Percentiles rank a stretch among this genome's conserved stretches.
phyloP scores from a whole-genome alignment of 2,797 vertebrate species.

The Lerista edwardsae region DNA sequence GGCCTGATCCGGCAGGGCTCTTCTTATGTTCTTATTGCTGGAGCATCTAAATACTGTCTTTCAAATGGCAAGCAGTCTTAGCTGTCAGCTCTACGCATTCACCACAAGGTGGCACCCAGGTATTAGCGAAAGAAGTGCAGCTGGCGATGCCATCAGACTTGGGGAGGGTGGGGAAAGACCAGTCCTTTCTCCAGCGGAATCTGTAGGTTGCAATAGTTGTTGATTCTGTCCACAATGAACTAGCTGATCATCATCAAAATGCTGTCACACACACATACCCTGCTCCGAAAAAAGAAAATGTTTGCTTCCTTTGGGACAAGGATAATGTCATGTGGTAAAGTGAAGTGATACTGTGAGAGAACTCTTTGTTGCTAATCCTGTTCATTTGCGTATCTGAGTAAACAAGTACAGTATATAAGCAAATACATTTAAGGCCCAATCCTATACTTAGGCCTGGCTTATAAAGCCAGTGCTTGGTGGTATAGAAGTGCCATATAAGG shows the following conservation, averaged over 20 bases:
- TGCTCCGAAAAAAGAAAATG: too few relatives aligned
- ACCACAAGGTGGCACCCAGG: conserved; percentile 71
- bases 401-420: neutral
- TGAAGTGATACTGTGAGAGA: too few relatives aligned
- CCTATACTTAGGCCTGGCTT: too few relatives aligned
- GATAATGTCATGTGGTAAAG: too few relatives aligned
- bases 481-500: too few relatives aligned
- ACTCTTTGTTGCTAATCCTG: neutral
- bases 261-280: neutral
- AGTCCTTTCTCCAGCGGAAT: too few relatives aligned
- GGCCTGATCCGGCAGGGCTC: too few relatives aligned
- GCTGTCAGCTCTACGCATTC: conserved; percentile 9
- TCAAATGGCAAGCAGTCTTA: neutral
- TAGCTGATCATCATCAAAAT: neutral
- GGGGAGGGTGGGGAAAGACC: neutral
- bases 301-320: too few relatives aligned
- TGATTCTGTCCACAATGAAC: neutral
- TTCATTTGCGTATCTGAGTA: too few relatives aligned
- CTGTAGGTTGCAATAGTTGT: neutral
- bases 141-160: neutral
- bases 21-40: too few relatives aligned
- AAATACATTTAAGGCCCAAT: neutral
- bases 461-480: neutral
- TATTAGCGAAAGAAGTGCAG: conserved; percentile 30
- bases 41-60: neutral